A percentile compares a stretch with the other conserved stretches of the same genome.
These are phyloP conservation scores for Ceyx cyanopectus DNA, from an alignment of 2,113 vertebrate genomes.

Conservation along the genomic window DNA sequence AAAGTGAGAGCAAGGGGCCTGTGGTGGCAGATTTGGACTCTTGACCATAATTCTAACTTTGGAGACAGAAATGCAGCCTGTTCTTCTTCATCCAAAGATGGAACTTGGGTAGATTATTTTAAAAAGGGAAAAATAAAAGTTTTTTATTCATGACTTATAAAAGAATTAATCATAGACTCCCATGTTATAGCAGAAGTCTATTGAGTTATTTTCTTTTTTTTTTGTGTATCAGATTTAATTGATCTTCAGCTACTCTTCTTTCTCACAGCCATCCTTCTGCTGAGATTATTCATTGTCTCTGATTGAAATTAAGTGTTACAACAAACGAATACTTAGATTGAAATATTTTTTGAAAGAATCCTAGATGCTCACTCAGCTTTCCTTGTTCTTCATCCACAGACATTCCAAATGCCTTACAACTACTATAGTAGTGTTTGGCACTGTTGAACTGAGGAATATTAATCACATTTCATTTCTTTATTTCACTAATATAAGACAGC, in stretches of 20 bases:
- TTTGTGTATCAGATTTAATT: background rate
- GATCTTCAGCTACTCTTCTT: background rate
- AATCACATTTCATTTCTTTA: background rate
- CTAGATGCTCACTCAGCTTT: background rate
- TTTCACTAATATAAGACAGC: background rate
- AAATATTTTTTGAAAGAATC: background rate
- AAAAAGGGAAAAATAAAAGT: background rate
- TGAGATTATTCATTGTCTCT: background rate
- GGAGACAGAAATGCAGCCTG: background rate
- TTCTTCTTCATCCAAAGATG: background rate
- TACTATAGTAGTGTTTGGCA: background rate
- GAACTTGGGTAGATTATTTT: background rate
- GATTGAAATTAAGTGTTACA: background rate
- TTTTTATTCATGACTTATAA: background rate
- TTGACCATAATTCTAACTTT: background rate
- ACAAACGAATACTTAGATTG: background rate
- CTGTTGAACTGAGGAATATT: background rate
- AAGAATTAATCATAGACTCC: background rate
- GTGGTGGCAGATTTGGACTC: background rate
- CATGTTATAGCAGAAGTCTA: background rate
- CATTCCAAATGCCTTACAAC: background rate
- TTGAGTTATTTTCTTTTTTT: background rate
- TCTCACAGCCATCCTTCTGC: background rate
- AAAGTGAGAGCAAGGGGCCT: background rate
- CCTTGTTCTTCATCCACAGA: background rate